Evolutionary conservation across 2,113 vertebrate species (phyloP).

Genomic region (Halcyon senegalensis): DNA sequence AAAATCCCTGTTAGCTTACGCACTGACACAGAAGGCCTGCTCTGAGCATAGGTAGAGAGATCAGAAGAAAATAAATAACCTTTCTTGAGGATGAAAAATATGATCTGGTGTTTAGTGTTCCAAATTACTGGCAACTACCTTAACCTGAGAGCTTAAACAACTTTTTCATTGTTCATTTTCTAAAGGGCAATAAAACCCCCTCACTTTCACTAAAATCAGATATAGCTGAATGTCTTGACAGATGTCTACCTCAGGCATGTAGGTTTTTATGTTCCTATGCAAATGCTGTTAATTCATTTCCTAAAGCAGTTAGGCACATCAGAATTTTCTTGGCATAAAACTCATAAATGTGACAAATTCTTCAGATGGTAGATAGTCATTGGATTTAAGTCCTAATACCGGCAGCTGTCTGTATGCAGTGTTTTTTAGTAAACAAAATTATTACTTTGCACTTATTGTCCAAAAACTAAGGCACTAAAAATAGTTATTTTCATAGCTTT

Average conservation of each 20-base stretch:
- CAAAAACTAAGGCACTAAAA: background rate
- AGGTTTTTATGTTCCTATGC: background rate
- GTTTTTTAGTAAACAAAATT: background rate
- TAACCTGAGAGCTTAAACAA: background rate
- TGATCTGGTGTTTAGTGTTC: background rate
- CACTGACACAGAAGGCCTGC: background rate
- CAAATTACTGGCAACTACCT: background rate
- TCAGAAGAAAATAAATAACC: background rate
- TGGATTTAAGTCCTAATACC: background rate
- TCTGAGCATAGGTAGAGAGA: background rate
- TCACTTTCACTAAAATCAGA: background rate
- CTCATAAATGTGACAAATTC: background rate
- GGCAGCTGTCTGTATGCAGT: background rate
- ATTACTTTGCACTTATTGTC: background rate
- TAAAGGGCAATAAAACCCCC: fast-evolving
- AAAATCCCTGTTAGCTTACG: background rate
- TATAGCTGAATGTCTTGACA: background rate
- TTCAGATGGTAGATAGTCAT: background rate
- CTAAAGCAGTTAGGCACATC: background rate
- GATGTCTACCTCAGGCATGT: background rate
- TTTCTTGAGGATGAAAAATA: background rate
- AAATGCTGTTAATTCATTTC: background rate
- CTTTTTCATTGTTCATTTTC: background rate
- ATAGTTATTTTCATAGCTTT: background rate
- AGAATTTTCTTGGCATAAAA: background rate